Evolutionary conservation across 1,140 invertebrate genomes (phyloP).

Genomic region (Zaprionus africanus): DNA sequence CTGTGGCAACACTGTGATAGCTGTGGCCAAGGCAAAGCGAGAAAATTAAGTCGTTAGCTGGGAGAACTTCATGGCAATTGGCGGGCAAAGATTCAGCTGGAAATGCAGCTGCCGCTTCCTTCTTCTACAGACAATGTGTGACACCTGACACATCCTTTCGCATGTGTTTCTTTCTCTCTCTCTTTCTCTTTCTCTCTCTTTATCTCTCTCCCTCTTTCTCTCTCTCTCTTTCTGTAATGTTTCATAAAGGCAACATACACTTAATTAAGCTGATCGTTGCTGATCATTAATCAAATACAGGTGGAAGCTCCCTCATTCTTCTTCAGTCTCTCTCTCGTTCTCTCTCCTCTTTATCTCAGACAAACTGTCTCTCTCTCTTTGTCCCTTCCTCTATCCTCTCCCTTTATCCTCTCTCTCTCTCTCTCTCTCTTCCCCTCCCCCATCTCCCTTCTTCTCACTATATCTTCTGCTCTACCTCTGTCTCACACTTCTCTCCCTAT

Average conservation of each 20-base stretch:
- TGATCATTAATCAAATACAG: slow-evolving; percentile 53
- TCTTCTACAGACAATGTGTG: not conserved
- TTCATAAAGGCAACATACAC: slow-evolving; percentile 38
- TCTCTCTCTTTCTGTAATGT: not conserved
- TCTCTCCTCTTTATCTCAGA: too few relatives aligned
- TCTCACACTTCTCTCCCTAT: not conserved
- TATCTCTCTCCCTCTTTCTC: too few relatives aligned
- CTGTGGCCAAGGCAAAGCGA: not conserved
- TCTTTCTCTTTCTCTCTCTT: too few relatives aligned
- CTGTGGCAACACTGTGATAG: not conserved
- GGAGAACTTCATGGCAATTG: slow-evolving; percentile 19
- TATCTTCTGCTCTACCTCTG: slow-evolving; percentile 2
- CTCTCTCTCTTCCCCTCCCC: not conserved
- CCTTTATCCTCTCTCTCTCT: slow-evolving; percentile 7
- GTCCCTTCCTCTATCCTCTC: slow-evolving; percentile 5
- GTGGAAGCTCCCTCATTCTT: not conserved
- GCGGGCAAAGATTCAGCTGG: slow-evolving; percentile 1
- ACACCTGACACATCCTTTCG: not conserved
- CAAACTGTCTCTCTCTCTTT: not conserved
- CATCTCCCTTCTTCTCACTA: slow-evolving; percentile 7
- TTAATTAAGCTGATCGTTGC: slow-evolving; percentile 38
- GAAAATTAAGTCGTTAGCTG: slow-evolving; percentile 16
- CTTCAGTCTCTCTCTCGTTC: not conserved
- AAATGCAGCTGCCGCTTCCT: not conserved
- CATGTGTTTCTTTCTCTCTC: too few relatives aligned